A percentile compares a stretch with the other conserved stretches of the same genome.
phyloP scores from a whole-genome alignment of 2,797 vertebrate species.

The Aphelocoma californica region DNA sequence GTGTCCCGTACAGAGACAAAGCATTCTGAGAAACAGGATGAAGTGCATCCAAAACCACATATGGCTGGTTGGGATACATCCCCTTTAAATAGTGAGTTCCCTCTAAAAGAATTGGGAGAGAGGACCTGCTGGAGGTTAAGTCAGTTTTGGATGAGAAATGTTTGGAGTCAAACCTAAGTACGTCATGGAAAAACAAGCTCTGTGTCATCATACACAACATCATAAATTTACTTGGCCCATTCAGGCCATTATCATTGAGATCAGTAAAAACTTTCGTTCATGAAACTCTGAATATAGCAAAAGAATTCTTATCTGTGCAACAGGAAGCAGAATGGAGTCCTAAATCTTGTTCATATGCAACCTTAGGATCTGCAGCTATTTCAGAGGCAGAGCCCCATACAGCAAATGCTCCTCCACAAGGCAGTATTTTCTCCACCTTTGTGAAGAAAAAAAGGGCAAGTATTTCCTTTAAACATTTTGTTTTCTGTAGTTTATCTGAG shows the following conservation, averaged over 20 bases:
- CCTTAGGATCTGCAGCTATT: neutral
- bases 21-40: neutral
- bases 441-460: neutral
- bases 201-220: neutral
- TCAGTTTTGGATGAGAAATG: neutral
- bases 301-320: neutral
- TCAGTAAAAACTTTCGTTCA: neutral
- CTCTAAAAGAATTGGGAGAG: neutral
- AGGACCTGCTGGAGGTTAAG: neutral
- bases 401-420: neutral
- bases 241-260: neutral
- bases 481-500: neutral
- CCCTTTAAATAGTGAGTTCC: neutral
- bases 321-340: neutral
- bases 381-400: neutral
- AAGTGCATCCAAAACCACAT: neutral
- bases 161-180: neutral
- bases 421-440: neutral
- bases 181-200: neutral
- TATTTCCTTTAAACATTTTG: neutral
- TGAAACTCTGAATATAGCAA: neutral
- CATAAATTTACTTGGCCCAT: neutral
- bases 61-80: fast-evolving
- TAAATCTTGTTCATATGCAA: neutral
- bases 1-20: neutral